Evolutionary conservation across 2,888 invertebrate species (phyloP).

Genomic region (Netelia melanura): DNA sequence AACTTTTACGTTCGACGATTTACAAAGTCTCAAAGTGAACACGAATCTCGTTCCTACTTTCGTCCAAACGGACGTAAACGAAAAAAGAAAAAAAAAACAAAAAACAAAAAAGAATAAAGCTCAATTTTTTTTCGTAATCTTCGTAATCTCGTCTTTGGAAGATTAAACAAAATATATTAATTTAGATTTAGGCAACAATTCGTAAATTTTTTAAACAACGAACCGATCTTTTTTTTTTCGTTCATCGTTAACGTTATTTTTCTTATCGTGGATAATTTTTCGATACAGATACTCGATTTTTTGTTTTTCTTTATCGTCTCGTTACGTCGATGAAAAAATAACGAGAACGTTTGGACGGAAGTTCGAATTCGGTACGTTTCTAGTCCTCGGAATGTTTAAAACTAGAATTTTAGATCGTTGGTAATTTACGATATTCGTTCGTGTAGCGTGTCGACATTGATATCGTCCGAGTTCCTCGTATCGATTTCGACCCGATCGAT

Average conservation of each 20-base stretch:
- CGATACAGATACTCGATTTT: background rate
- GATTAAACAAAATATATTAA: conserved; percentile 11
- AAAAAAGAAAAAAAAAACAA: background rate
- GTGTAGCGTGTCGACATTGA: conserved; percentile 59
- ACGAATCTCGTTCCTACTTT: conserved; percentile 53
- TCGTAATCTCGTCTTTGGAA: background rate
- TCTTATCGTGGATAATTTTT: background rate
- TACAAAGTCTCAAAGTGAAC: conserved; percentile 51
- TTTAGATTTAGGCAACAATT: conserved; percentile 11
- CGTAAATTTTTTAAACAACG: conserved; percentile 35
- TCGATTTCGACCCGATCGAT: conserved; percentile 36
- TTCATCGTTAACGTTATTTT: conserved; percentile 1
- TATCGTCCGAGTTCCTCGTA: conserved; percentile 35
- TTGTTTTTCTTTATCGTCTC: background rate
- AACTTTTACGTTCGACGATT: background rate
- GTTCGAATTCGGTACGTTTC: conserved; percentile 59
- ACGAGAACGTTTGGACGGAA: conserved; percentile 60
- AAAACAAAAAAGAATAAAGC: conserved; percentile 6
- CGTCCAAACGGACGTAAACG: conserved; percentile 50
- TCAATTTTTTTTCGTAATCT: conserved; percentile 19
- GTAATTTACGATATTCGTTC: conserved; percentile 50
- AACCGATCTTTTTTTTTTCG: conserved; percentile 37
- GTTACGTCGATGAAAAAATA: background rate
- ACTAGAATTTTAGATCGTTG: conserved; percentile 67
- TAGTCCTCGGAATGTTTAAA: conserved; percentile 64